Evolutionary conservation across 2,113 vertebrate species (phyloP).

Genomic region (Rhynchomys soricoides): DNA sequence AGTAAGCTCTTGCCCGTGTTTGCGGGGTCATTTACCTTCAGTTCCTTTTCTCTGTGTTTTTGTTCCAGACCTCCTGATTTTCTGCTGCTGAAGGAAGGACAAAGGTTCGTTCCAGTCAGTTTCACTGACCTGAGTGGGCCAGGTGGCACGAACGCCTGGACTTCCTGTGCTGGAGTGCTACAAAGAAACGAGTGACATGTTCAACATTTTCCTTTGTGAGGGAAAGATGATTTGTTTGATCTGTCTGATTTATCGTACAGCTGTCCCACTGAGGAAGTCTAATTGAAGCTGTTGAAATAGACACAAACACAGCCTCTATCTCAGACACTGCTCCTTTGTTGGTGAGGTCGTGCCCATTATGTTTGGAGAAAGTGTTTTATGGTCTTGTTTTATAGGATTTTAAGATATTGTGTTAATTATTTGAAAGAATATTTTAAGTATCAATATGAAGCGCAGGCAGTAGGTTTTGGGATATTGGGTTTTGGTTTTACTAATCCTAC

Average conservation of each 20-base stretch:
- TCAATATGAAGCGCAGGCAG: constrained; percentile 59
- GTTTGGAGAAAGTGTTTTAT: constrained; percentile 85
- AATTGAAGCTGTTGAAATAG: constrained; percentile 93
- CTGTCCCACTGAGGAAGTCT: constrained; percentile 80
- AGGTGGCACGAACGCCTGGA: constrained; percentile 76
- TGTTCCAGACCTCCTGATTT: constrained; percentile 89
- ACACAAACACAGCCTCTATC: constrained; percentile 85
- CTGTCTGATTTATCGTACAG: constrained; percentile 88
- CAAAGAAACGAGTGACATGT: constrained; percentile 78
- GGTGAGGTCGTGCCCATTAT: constrained; percentile 82
- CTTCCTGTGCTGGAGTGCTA: constrained; percentile 72
- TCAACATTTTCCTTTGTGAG: constrained; percentile 82
- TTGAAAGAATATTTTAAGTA: constrained; percentile 69
- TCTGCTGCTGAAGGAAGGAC: constrained; percentile 90
- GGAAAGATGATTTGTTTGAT: constrained; percentile 83
- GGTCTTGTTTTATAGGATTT: constrained; percentile 67
- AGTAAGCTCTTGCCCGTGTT: constrained; percentile 39
- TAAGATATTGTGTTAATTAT: constrained; percentile 64
- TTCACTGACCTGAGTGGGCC: constrained; percentile 46
- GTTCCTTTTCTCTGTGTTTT: constrained; percentile 61
- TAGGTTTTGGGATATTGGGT: constrained; percentile 45
- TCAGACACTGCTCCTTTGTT: constrained; percentile 76
- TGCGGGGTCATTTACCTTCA: constrained; percentile 21
- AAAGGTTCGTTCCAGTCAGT: constrained; percentile 86
- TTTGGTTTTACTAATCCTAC: neutral